These are phyloP conservation scores for Eilema depressum DNA, from an alignment of 2,888 invertebrate species.

Conservation along the genomic window DNA sequence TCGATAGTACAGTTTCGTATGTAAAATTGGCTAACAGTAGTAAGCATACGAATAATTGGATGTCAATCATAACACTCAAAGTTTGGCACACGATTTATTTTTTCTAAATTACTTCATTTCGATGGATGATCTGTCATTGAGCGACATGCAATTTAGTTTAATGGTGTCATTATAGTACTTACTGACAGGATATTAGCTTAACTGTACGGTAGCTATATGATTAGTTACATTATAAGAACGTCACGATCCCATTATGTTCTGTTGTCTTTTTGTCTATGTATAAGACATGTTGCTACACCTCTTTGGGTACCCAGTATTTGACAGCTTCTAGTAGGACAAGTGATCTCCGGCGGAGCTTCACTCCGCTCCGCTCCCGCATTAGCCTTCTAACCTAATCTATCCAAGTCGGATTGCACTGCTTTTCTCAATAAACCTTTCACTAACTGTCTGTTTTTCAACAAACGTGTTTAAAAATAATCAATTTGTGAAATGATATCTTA, in stretches of 20 bases:
- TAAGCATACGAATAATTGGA: neutral
- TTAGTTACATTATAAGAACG: neutral
- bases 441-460: too few species aligned
- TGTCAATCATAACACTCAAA: conserved; percentile 12
- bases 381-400: too few species aligned
- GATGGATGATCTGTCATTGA: neutral
- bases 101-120: conserved; percentile 6
- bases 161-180: neutral
- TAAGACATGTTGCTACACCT: too few species aligned
- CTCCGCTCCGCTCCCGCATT: too few species aligned
- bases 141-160: conserved; percentile 12
- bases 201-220: neutral
- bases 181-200: conserved; percentile 9
- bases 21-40: conserved; percentile 5
- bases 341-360: too few species aligned
- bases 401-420: too few species aligned
- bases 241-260: neutral
- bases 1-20: too few species aligned
- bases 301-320: too few species aligned
- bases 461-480: too few species aligned
- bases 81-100: neutral
- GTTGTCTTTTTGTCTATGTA: neutral
- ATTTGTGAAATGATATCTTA: too few species aligned
- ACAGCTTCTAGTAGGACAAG: too few species aligned
- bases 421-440: too few species aligned